Evolutionary conservation across 2,888 invertebrate genomes (phyloP), one percentile per base, ranked within the genome.

Genomic region (Chrysodeixis includens): DNA sequence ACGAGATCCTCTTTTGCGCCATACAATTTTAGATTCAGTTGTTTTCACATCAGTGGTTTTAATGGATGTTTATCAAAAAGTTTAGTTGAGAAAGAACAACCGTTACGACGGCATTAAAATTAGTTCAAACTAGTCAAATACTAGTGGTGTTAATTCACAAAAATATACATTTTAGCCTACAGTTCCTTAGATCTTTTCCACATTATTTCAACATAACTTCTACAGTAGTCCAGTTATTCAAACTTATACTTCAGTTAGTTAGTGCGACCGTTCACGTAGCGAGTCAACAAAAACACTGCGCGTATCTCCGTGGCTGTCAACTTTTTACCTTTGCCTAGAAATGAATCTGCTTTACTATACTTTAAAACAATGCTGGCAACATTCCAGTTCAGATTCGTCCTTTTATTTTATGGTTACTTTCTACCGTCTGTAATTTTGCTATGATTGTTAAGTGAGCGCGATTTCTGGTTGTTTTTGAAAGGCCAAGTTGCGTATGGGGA

Each of bases 311-410:
- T 10, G 3, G 3, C 18, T 49, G 46, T 49, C 46, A 49, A 49
- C 46, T 49, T 49, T 49, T 49, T 49, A 49, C 46, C 46, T 9
- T 49, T 1, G 9, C 46, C 20, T 49, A 0, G 46, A 16, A 49
- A 49, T 49, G 46, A 18, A 20, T 49, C 20, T 10, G 46, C 10
- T 18, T 49, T 12, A 49, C 46, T 49, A 49, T 20, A 20, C 6
- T 49, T 18, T 49, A 49, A 46, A 49, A 49, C 46, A 49, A 3
- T 16, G 18, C 46, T 49, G 46, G 46, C 46, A 49, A 20, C 7
- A 7, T 49, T 49, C 46, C 46, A 49, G 10, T 16, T 1, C 4
- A 44, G 46, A 49, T 20, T 49, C 2, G 20, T 18, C 46, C 46
- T 49, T 49, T 49, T 20, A 2, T 10, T 49, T 18, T 9, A 10